Percentiles rank a stretch among this genome's conserved stretches.
phyloP scores from a whole-genome alignment of 2,113 vertebrate species.

The Mormoops blainvillei region DNA sequence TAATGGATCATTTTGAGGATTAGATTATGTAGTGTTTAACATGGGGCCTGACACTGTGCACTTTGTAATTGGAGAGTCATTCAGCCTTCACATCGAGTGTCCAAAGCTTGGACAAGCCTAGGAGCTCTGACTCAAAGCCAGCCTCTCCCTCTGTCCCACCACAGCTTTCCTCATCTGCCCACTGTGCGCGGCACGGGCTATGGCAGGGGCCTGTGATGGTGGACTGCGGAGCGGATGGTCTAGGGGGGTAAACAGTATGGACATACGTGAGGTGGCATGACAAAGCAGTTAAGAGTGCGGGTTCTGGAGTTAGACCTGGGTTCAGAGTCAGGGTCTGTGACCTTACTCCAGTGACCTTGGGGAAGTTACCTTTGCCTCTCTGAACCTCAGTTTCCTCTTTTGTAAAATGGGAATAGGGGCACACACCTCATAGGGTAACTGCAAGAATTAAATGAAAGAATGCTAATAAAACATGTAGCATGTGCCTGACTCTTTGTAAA shows the following conservation, averaged over 20 bases:
- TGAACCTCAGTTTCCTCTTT: background rate
- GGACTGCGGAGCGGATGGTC: background rate
- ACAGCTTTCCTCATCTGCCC: no score
- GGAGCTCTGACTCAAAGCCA: background rate
- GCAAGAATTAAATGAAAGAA: background rate
- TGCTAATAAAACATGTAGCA: background rate
- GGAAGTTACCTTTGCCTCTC: background rate
- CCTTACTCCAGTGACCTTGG: background rate
- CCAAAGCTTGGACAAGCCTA: background rate
- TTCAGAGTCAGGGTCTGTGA: background rate
- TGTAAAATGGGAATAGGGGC: background rate
- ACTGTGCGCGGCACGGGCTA: background rate
- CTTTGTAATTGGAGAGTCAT: background rate
- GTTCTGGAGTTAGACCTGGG: background rate
- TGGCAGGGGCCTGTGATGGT: rapidly evolving
- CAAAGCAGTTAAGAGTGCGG: background rate
- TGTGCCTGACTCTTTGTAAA: background rate
- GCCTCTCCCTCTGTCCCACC: background rate
- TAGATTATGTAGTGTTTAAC: background rate
- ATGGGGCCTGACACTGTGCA: background rate
- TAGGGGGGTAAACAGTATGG: background rate
- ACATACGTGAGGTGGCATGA: background rate
- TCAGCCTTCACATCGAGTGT: background rate
- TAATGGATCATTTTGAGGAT: background rate
- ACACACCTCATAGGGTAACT: background rate